Percentiles rank a stretch among this genome's conserved stretches.
These are phyloP conservation scores for Oscheius sp. DNA, from an alignment of 2,888 invertebrate genomes.

Conservation along the genomic window DNA sequence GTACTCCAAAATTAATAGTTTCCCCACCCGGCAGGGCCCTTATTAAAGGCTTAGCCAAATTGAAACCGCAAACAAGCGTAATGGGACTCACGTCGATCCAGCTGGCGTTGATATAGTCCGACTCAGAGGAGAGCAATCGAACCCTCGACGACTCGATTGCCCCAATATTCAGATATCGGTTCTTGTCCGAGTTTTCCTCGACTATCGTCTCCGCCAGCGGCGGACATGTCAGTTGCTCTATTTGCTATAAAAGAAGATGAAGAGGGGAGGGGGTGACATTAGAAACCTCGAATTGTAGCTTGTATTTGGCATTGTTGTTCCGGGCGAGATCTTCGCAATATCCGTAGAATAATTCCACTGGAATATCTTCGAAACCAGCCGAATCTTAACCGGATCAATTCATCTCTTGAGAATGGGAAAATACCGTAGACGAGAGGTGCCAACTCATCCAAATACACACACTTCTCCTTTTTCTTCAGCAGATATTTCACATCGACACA, in stretches of 20 bases:
- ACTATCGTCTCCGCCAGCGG: constrained; percentile 31
- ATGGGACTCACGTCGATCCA: constrained; percentile 58
- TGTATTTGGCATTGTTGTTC: constrained; percentile 31
- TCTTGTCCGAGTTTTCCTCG: constrained; percentile 46
- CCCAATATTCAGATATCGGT: constrained; percentile 66
- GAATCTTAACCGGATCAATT: constrained; percentile 42
- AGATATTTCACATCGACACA: constrained; percentile 56
- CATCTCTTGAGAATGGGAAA: constrained; percentile 17
- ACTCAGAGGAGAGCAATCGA: constrained; percentile 51
- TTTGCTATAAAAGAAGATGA: constrained; percentile 24
- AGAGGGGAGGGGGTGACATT: neutral
- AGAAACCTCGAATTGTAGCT: constrained; percentile 64
- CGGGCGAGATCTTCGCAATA: constrained; percentile 65
- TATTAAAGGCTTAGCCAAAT: constrained; percentile 31
- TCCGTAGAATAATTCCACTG: constrained; percentile 68
- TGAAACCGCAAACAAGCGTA: constrained; percentile 33
- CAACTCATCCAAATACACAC: constrained; percentile 60
- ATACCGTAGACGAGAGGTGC: constrained; percentile 68
- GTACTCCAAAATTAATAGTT: constrained; percentile 16
- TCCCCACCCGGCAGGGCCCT: constrained; percentile 6
- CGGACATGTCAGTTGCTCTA: constrained; percentile 29
- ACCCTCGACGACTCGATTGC: constrained; percentile 67
- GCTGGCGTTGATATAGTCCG: constrained; percentile 63
- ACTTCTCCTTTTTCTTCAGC: constrained; percentile 64
- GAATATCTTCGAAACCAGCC: constrained; percentile 59